Base-by-base conservation (phyloP, 2,113 vertebrate genomes). In the Chamaea fasciata region DNA sequence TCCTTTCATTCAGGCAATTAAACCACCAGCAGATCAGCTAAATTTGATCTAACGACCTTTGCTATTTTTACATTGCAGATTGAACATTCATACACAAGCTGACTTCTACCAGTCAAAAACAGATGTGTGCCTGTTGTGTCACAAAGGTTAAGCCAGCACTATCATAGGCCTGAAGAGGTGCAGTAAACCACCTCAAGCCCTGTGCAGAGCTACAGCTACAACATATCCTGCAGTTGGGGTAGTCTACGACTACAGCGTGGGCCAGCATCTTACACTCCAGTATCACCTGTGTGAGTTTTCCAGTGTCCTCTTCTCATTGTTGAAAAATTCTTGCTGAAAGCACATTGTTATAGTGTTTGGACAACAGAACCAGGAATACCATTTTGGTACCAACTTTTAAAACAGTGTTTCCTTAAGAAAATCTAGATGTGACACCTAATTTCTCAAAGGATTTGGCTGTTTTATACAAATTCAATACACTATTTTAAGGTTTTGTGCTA, bases 401-500 rank as follows among this genome's bases (percentile, higher is more conserved):
- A 93, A 63, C 28, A 57, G 11, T 23, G 13, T 76, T 88, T 67
- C 75, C 47, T 68, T 49, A 77, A 77, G 35, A 89, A 89, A 89
- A 39, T 68, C 52, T 73, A 62, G 52, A 80, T 85, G 76, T 83
- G 55, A 63, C 55, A 73, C 76, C 56, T 63, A 68, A 56, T 15
- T 62, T 92, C 88, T 95, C 94, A 80, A 53, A 92, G 81, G 92
- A 92, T 83, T 96, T 94, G 56, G 7, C 67, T 93, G 79, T 49
- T 96, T 92, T 92, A 78, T 82, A 94, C 77, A 92, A 93, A 94
- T 95, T 86, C 94, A 93, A 87, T 89, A 83, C 50, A 76, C 63
- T 80, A n/a, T 91, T 86, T 91, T 87, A 96, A 95, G 88, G 67
- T 65, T 84, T 92, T 86, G 76, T 80, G 41, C 65, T 96, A 97